Percentiles rank a stretch among this genome's conserved stretches.
These are phyloP conservation scores for Lagopus leucura DNA, from an alignment of 2,113 vertebrate genomes.

Conservation along the genomic window DNA sequence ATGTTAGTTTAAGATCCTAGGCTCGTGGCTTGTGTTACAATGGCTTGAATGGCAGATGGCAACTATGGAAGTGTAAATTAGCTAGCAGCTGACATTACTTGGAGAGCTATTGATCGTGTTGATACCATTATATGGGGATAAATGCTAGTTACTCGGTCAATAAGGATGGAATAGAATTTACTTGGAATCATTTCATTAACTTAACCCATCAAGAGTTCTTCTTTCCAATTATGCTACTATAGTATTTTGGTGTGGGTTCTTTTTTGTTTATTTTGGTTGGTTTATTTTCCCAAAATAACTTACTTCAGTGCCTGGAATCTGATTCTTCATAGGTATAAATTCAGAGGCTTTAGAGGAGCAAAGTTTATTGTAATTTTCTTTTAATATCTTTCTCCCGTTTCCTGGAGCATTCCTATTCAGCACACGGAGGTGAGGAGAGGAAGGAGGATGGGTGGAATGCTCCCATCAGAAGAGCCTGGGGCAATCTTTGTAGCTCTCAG, in stretches of 20 bases:
- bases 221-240: not conserved
- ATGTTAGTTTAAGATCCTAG: not conserved
- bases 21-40: conserved; percentile 36
- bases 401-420: not conserved
- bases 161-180: not conserved
- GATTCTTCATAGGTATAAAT: not conserved
- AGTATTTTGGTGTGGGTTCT: not conserved
- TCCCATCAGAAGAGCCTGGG: not conserved
- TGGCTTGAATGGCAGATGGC: conserved; percentile 60
- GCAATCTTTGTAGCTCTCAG: not conserved
- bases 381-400: not conserved
- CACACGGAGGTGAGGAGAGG: not conserved
- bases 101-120: conserved; percentile 22
- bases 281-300: not conserved
- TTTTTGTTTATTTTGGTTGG: too few species aligned
- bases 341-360: not conserved
- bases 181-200: conserved; percentile 1
- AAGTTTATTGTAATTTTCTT: not conserved
- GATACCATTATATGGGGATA: not conserved
- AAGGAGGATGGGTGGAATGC: not conserved
- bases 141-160: conserved; percentile 21
- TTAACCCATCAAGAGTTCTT: not conserved
- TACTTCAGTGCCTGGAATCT: not conserved
- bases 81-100: conserved; percentile 53
- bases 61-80: conserved; percentile 61